phyloP scores from a whole-genome alignment of 2,888 invertebrate species.

The Oithona nana region DNA sequence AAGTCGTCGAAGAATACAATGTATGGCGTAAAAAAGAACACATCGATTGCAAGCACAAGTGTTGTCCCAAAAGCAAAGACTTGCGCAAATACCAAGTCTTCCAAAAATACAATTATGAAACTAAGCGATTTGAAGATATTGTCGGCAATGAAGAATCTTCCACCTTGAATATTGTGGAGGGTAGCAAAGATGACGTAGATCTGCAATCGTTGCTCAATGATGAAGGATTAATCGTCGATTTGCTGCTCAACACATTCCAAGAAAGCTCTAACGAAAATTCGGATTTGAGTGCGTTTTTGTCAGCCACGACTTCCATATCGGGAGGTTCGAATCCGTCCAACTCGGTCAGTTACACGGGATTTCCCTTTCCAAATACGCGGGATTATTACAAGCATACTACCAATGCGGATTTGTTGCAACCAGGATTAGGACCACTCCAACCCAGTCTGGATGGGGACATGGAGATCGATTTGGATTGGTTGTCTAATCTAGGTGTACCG shows the following conservation, averaged over 20 bases:
- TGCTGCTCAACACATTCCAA: slow-evolving; percentile 32
- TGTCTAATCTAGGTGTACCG: too few relatives aligned
- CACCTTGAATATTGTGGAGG: background rate
- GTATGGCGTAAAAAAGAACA: background rate
- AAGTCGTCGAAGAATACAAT: slow-evolving; percentile 95
- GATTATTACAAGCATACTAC: slow-evolving; percentile 33
- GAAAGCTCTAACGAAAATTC: background rate
- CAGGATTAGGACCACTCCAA: slow-evolving; percentile 86
- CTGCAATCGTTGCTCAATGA: slow-evolving; percentile 52
- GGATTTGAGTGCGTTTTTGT: background rate
- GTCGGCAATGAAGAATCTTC: background rate
- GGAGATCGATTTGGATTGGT: slow-evolving; percentile 49
- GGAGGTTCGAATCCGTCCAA: background rate
- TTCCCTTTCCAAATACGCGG: slow-evolving; percentile 14
- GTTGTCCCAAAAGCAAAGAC: background rate
- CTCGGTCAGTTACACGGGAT: background rate
- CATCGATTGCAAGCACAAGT: background rate
- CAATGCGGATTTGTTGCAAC: slow-evolving; percentile 92
- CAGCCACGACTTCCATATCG: background rate
- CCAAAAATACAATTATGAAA: too few relatives aligned
- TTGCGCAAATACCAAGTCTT: too few relatives aligned
- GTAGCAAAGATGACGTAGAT: slow-evolving; percentile 22
- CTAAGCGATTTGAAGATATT: too few relatives aligned
- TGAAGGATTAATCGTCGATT: slow-evolving; percentile 57
- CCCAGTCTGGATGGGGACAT: slow-evolving; percentile 79